Evolutionary conservation across 2,797 vertebrate genomes (phyloP), one percentile per base, ranked within the genome.

Genomic region (Manis javanica): DNA sequence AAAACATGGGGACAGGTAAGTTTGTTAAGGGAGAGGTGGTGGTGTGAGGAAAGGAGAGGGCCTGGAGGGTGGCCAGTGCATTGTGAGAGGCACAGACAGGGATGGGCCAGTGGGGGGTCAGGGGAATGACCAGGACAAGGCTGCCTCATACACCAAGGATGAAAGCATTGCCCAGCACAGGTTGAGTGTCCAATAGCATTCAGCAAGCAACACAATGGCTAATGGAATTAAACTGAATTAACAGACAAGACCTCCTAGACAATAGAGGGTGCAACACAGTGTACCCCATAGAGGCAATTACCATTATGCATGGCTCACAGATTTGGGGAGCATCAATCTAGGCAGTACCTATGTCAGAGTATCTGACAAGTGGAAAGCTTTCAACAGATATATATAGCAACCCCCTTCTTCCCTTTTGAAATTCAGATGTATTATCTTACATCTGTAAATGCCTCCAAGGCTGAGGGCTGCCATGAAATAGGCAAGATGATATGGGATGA

Each of bases 261-360:
- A 68, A 53, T 19, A 42, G 0, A 72, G 29, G 15, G 6, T 5
- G n/a, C 0, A 7, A 19, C 0, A 1, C 5, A 64, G 16, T 1
- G 6, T 37, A 3, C 13, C 42, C 34, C 59, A 82, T 46, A 23
- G 83, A 5, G 5, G 13, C 49, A 37, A 51, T 21, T 55, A 37
- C 21, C 53, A n/a, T 46, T 49, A 82, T 26, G 14, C 66, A 66
- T 12, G 42, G 18, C 18, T 71, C 31, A 16, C 14, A 63, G 29
- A 83, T 16, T n/a, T 16, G 34, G 14, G n/a, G 87, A 69, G 37
- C 66, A 71, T 59, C 55, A 88, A 46, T 63, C 23, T 24, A 37
- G 55, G 74, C 57, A 83, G 34, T 26, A 10, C 42, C 4, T 37
- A 87, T n/a, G 29, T 59, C 34, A 24, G n/a, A 75, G 39, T 3